A percentile compares a stretch with the other conserved stretches of the same genome.
These are phyloP conservation scores for Nasua narica DNA, from an alignment of 2,797 vertebrate genomes.

Conservation along the genomic window DNA sequence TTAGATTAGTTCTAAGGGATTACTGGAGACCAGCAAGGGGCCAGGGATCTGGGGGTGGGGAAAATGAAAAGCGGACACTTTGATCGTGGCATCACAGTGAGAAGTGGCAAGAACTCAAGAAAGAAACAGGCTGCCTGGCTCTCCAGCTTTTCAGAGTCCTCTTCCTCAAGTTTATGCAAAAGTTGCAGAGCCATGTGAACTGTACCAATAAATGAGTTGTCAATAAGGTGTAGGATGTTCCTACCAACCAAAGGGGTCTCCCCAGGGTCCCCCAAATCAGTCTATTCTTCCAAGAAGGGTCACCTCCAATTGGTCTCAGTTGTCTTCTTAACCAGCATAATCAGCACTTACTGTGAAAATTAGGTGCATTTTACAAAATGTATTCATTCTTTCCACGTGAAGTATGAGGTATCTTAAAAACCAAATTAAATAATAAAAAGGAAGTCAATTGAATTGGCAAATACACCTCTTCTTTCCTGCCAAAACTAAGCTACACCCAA, in stretches of 20 bases:
- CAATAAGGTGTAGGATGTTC: background rate
- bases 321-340: background rate
- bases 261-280: background rate
- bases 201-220: background rate
- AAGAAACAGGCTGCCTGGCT: background rate
- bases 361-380: background rate
- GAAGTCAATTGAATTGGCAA: background rate
- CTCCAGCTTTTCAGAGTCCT: background rate
- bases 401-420: background rate
- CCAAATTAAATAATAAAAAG: background rate
- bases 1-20: background rate
- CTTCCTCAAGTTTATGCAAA: background rate
- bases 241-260: background rate
- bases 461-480: background rate
- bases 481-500: background rate
- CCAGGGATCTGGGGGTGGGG: background rate
- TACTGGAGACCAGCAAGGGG: background rate
- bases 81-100: background rate
- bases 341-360: background rate
- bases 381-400: background rate
- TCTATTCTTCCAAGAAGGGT: background rate
- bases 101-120: background rate
- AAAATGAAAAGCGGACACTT: background rate
- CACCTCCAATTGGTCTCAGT: background rate
- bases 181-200: background rate